Evolutionary conservation across 2,888 invertebrate genomes (phyloP).

Genomic region (Dinocampus coccinellae): DNA sequence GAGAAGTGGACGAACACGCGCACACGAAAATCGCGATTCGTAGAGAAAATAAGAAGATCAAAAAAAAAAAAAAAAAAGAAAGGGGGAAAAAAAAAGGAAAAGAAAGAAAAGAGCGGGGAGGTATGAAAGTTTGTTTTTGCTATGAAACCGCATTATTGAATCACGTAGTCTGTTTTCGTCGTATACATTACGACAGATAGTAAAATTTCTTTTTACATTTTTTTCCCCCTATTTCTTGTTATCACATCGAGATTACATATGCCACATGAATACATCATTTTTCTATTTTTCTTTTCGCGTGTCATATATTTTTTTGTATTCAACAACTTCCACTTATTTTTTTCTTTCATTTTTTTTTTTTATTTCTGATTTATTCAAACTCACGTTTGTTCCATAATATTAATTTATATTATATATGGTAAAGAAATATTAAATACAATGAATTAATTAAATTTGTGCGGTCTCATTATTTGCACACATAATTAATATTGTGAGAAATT

Average conservation of each 20-base stretch:
- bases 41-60: slow-evolving; percentile 16
- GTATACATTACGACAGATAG: slow-evolving; percentile 41
- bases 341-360: background rate
- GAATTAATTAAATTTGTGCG: background rate
- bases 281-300: too few species aligned
- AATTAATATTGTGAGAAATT: background rate
- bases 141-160: slow-evolving; percentile 50
- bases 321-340: background rate
- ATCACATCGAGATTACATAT: background rate
- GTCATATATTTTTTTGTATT: background rate
- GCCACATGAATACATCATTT: background rate
- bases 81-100: background rate
- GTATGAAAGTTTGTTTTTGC: slow-evolving; percentile 16
- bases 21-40: slow-evolving; percentile 12
- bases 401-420: background rate
- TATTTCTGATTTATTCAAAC: background rate
- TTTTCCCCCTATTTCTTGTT: slow-evolving; percentile 19
- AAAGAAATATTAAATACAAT: background rate
- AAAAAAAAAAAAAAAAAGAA: background rate
- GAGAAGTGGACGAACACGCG: slow-evolving; percentile 30
- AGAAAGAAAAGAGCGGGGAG: background rate
- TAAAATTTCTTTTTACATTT: background rate
- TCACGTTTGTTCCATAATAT: background rate
- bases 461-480: background rate
- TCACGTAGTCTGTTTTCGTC: slow-evolving; percentile 55